Evolutionary conservation across 2,888 invertebrate genomes (phyloP), one percentile per base, ranked within the genome.

Genomic region (Aelia acuminata): DNA sequence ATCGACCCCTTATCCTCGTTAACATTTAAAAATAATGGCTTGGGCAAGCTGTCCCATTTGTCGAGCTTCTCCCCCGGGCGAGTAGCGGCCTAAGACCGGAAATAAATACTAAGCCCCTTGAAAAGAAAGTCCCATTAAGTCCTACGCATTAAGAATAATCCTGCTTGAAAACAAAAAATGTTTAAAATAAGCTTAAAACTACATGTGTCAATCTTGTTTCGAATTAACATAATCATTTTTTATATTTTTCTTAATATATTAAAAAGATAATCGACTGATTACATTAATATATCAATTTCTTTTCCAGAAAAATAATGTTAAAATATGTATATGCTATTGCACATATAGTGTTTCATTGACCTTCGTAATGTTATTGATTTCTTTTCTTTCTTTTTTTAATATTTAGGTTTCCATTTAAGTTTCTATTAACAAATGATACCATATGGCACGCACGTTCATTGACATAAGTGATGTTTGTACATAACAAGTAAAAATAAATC

Each of bases 21-120:
- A 80, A 80, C 80, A 80, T 80, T 80, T 80, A 43, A 80, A 80
- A 80, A 80, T 80, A 80, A 80, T 80, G 80, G 80, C 39, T 43
- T 1, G 39, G 43, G 80, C 43, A 80, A 80, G n/a, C 80, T 80
- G 80, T 39, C 80, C 80, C 43, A 80, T 80, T 80, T 80, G 80
- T 80, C 80, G 80, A 20, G 80, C 39, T 43, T 43, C 80, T 80
- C 80, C 43, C 80, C n/a, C 43, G 80, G 80, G 80, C 39, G 31
- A 43, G 80, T 80, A 39, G 43, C 43, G 80, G 43, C 80, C 80
- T 80, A 80, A 80, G 43, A 43, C 80, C 80, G 39, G 80, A 80
- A 80, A 80, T 80, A 80, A 80, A 80, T 80, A 80, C 43, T 80
- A 80, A 80, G 43, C 80, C 39, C 80, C 80, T 43, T 80, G 80